Evolutionary conservation across 1,140 invertebrate genomes (phyloP).

Genomic region (Bombus impatiens): DNA sequence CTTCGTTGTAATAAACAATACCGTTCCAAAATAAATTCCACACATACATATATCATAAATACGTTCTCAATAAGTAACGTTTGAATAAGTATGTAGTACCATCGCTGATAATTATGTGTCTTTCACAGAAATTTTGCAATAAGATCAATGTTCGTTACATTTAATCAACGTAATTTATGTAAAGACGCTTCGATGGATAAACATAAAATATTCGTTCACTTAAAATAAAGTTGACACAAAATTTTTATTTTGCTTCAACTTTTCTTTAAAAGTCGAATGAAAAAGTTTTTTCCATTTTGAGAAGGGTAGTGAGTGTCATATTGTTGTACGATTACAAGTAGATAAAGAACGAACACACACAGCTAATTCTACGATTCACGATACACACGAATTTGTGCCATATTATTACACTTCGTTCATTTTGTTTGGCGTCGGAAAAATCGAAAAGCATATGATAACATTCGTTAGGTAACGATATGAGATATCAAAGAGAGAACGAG

Average conservation of each 20-base stretch:
- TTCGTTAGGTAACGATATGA: neutral
- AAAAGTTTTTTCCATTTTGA: neutral
- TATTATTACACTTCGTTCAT: neutral
- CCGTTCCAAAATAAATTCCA: neutral
- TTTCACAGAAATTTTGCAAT: neutral
- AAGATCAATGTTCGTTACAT: neutral
- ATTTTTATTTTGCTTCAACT: no score
- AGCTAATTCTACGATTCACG: neutral
- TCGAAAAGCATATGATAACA: neutral
- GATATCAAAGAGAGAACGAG: conserved; percentile 3
- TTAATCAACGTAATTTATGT: neutral
- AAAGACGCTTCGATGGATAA: neutral
- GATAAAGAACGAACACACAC: neutral
- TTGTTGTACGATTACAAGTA: neutral
- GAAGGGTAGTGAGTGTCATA: neutral
- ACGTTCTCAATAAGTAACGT: neutral
- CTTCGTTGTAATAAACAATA: neutral
- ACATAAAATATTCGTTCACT: neutral
- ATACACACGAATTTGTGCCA: neutral
- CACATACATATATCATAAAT: neutral
- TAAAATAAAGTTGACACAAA: no score
- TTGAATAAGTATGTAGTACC: neutral
- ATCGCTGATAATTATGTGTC: neutral
- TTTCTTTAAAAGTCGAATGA: neutral
- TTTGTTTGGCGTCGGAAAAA: neutral